These are phyloP conservation scores for Sphaerophoria rueppellii DNA, from an alignment of 2,888 invertebrate species.

Conservation along the genomic window DNA sequence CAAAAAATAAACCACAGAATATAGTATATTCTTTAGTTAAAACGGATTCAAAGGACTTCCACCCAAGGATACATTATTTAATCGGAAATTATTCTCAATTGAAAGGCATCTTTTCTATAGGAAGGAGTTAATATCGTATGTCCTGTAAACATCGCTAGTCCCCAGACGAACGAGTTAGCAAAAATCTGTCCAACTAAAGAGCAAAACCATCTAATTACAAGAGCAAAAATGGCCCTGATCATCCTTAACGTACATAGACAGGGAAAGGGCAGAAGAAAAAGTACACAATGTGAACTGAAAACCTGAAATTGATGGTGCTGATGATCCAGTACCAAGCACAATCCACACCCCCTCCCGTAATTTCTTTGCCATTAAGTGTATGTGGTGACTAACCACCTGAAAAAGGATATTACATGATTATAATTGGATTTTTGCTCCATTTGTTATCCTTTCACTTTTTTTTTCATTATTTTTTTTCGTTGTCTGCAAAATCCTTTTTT, in stretches of 20 bases:
- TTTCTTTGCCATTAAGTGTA: constrained; percentile 52
- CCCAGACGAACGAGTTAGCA: not conserved
- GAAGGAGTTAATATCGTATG: constrained; percentile 41
- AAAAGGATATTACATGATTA: constrained; percentile 69
- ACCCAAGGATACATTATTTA: constrained; percentile 49
- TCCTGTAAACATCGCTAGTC: constrained; percentile 34
- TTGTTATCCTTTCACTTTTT: constrained; percentile 50
- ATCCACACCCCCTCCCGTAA: constrained; percentile 16
- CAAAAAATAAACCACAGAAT: not conserved
- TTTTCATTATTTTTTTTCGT: not conserved
- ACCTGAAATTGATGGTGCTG: constrained; percentile 67
- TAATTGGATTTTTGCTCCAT: constrained; percentile 46
- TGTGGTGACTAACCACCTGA: constrained; percentile 65
- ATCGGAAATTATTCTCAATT: constrained; percentile 61
- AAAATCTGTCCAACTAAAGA: constrained; percentile 11
- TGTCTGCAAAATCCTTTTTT: not conserved
- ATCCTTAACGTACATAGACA: constrained; percentile 34
- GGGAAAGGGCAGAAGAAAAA: not conserved
- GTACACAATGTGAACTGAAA: constrained; percentile 50
- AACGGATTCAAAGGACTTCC: not conserved
- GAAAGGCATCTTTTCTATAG: constrained; percentile 33
- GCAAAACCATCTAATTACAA: constrained; percentile 61
- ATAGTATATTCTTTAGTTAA: not conserved
- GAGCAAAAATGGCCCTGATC: constrained; percentile 56
- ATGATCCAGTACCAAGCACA: constrained; percentile 3